Conservation (phyloP, 1,140 invertebrate genomes). For the Cyclina sinensis region DNA sequence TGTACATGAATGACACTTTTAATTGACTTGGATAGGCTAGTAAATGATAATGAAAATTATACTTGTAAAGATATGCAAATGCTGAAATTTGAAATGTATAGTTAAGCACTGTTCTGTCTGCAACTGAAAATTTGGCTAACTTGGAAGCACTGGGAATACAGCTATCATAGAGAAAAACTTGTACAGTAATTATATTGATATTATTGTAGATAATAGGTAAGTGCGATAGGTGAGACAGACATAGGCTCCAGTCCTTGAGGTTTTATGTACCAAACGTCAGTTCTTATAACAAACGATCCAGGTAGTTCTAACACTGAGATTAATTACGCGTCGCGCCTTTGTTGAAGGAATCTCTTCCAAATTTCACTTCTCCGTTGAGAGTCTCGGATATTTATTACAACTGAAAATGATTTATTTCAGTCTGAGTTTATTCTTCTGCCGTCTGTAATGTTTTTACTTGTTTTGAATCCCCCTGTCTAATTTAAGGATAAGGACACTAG, state of each 20-base stretch:
- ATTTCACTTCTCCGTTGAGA: conserved; percentile 4
- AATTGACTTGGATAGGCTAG: too few species aligned
- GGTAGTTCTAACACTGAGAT: background rate
- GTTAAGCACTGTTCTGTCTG: too few species aligned
- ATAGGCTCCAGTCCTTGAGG: conserved; percentile 1
- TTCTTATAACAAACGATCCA: conserved; percentile 1
- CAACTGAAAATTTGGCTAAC: too few species aligned
- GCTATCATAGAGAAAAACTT: background rate
- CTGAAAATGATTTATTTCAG: conserved; percentile 31
- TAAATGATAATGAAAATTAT: too few species aligned
- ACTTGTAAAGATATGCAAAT: too few species aligned
- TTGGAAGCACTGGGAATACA: background rate
- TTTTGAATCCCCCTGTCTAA: background rate
- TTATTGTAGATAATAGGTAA: conserved; percentile 7
- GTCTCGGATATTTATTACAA: conserved; percentile 34
- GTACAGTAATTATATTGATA: conserved; percentile 17
- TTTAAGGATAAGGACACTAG: background rate
- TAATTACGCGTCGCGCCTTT: conserved; percentile 24
- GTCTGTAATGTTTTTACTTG: background rate
- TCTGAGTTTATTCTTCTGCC: background rate
- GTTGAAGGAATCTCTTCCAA: conserved; percentile 16
- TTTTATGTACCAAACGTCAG: conserved; percentile 27
- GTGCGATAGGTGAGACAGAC: background rate
- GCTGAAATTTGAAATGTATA: too few species aligned
- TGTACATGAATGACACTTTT: too few species aligned